Conservation (phyloP, 1,140 invertebrate genomes). For the Pachypsylla venusta region DNA sequence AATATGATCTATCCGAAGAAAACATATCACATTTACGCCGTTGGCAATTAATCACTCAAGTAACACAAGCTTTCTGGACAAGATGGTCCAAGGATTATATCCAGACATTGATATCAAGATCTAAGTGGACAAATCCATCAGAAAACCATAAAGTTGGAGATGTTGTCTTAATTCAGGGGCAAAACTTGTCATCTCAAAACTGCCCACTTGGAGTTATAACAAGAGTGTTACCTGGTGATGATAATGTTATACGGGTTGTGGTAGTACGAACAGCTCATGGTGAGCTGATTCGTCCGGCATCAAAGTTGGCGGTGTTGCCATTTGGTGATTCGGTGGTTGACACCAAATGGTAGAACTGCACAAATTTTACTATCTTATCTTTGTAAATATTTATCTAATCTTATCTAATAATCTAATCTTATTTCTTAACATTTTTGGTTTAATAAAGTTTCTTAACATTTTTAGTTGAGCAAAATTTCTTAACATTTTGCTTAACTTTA, state of each 20-base stretch:
- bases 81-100: constrained; percentile 28
- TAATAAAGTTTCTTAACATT: too few relatives aligned
- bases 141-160: constrained; percentile 15
- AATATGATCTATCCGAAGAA: neutral
- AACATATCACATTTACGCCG: constrained; percentile 11
- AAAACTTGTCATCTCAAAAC: constrained; percentile 10
- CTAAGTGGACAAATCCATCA: constrained; percentile 22
- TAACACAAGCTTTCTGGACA: constrained; percentile 20
- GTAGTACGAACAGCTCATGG: constrained; percentile 27
- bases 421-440: too few relatives aligned
- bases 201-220: constrained; percentile 25
- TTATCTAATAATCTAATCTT: too few relatives aligned
- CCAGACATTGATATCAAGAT: constrained; percentile 22
- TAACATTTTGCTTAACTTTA: too few relatives aligned
- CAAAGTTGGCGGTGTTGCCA: constrained; percentile 12
- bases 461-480: neutral
- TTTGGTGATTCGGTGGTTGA: too few relatives aligned
- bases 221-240: constrained; percentile 20
- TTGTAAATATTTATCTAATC: neutral
- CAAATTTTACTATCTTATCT: neutral
- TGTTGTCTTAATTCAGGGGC: constrained; percentile 21
- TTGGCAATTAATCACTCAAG: constrained; percentile 23
- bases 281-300: constrained; percentile 16
- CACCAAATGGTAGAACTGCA: too few relatives aligned
- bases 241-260: constrained; percentile 21